A percentile compares a stretch with the other conserved stretches of the same genome.
Conservation (phyloP, 2,113 vertebrate genomes). For the Pavo muticus region DNA sequence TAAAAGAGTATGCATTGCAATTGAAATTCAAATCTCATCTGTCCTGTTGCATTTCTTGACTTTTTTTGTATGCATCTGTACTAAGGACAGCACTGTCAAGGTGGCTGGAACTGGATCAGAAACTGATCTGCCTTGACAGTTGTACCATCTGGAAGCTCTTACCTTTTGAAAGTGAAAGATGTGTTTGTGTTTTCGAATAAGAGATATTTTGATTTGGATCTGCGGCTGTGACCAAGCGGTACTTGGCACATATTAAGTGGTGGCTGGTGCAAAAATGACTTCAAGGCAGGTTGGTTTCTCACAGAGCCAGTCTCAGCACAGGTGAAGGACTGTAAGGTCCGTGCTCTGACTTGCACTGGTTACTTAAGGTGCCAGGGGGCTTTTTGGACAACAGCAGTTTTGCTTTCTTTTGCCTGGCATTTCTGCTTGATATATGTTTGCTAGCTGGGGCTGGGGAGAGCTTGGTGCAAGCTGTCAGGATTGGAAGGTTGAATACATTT, state of each 20-base stretch:
- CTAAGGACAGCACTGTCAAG: not conserved
- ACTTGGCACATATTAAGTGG: not conserved
- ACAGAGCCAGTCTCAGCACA: not conserved
- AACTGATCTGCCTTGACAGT: conserved; percentile 33
- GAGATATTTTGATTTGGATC: not conserved
- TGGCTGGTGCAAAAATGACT: not conserved
- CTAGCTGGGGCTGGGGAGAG: not conserved
- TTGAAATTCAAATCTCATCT: not conserved
- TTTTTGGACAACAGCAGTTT: not conserved
- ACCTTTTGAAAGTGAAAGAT: not conserved
- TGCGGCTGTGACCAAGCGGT: not conserved
- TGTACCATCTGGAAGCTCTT: conserved; percentile 29
- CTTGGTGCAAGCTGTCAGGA: not conserved
- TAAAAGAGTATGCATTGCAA: not conserved
- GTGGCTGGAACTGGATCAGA: conserved; percentile 25
- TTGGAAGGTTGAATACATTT: not conserved
- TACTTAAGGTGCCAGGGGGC: not conserved
- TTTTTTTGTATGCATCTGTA: not conserved
- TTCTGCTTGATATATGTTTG: not conserved
- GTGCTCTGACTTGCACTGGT: not conserved
- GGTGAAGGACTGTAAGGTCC: not conserved
- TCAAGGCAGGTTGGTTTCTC: not conserved
- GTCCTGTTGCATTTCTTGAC: not conserved
- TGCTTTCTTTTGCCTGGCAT: not conserved
- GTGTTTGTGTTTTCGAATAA: not conserved